phyloP scores from a whole-genome alignment of 64 coral and sea anemone species.

The Porites lutea region DNA sequence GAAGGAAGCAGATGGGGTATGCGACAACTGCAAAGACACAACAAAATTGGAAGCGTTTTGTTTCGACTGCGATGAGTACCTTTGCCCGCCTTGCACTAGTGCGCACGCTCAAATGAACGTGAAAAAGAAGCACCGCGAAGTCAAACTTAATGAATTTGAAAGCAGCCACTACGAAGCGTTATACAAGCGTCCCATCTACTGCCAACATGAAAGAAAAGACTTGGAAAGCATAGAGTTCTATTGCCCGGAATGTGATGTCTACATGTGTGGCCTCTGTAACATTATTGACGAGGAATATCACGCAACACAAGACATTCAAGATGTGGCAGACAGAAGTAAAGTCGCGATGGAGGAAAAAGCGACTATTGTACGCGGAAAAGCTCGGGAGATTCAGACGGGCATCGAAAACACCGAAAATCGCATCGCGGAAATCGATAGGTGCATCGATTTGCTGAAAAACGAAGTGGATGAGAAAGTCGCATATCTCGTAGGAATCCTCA shows the following conservation, averaged over 20 bases:
- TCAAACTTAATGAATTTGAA: constrained; percentile 53
- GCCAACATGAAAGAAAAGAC: constrained; percentile 90
- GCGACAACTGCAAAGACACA: constrained; percentile 75
- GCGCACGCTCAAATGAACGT: constrained; percentile 48
- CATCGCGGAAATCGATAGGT: constrained; percentile 45
- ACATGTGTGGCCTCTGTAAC: constrained; percentile 89
- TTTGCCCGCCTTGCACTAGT: constrained; percentile 73
- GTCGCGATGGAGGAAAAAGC: constrained; percentile 38
- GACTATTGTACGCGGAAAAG: constrained; percentile 47
- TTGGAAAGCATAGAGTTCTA: constrained; percentile 86
- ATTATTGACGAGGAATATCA: constrained; percentile 65
- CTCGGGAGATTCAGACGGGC: constrained; percentile 43
- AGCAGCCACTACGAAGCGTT: constrained; percentile 74
- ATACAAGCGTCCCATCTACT: constrained; percentile 66
- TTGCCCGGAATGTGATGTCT: constrained; percentile 89
- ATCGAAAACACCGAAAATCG: constrained; percentile 54
- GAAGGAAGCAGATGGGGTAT: constrained; percentile 46
- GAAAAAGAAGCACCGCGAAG: constrained; percentile 47
- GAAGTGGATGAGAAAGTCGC: constrained; percentile 80
- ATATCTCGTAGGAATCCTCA: constrained; percentile 67
- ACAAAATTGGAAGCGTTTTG: constrained; percentile 70
- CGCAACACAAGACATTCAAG: constrained; percentile 58
- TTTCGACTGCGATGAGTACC: constrained; percentile 84
- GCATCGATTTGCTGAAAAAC: constrained; percentile 80
- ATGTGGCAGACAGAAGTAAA: constrained; percentile 50